Evolutionary conservation across 2,797 vertebrate genomes (phyloP).

Genomic region (Hydrocynus forskahlii): DNA sequence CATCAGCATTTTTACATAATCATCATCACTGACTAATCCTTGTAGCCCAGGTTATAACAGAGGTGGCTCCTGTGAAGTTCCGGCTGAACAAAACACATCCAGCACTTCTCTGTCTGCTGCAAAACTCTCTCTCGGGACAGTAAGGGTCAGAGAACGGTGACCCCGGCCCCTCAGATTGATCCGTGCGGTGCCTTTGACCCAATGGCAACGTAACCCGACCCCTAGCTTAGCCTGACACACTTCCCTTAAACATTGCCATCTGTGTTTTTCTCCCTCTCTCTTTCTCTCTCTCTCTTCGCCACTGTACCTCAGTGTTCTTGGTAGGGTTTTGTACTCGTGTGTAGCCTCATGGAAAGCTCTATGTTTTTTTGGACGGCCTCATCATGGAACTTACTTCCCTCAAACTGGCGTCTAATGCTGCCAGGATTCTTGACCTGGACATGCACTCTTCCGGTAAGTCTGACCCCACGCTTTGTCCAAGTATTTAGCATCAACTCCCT

Average conservation of each 20-base stretch:
- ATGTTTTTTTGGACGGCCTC: constrained; percentile 13
- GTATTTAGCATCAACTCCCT: constrained; percentile 4
- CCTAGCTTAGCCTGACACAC: constrained; percentile 46
- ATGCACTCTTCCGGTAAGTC: constrained; percentile 51
- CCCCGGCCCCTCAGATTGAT: constrained; percentile 32
- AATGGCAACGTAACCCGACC: constrained; percentile 48
- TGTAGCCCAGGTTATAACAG: neutral
- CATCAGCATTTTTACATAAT: too few species aligned
- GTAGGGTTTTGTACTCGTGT: constrained; percentile 36
- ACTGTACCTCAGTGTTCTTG: constrained; percentile 30
- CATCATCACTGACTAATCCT: too few species aligned
- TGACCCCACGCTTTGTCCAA: constrained; percentile 29
- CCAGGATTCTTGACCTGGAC: constrained; percentile 47
- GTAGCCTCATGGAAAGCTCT: constrained; percentile 25
- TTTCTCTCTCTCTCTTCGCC: neutral
- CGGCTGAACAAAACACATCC: neutral
- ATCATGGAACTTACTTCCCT: constrained; percentile 41
- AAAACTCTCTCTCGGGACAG: constrained; percentile 20
- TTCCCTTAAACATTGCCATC: constrained; percentile 58
- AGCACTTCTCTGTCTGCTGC: constrained; percentile 16
- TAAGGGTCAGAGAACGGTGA: constrained; percentile 40
- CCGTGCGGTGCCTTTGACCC: neutral
- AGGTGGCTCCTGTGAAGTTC: neutral
- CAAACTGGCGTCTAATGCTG: constrained; percentile 25
- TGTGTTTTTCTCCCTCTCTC: constrained; percentile 50